Conservation (phyloP, 2,797 vertebrate genomes). For the Kryptopterus vitreolus region DNA sequence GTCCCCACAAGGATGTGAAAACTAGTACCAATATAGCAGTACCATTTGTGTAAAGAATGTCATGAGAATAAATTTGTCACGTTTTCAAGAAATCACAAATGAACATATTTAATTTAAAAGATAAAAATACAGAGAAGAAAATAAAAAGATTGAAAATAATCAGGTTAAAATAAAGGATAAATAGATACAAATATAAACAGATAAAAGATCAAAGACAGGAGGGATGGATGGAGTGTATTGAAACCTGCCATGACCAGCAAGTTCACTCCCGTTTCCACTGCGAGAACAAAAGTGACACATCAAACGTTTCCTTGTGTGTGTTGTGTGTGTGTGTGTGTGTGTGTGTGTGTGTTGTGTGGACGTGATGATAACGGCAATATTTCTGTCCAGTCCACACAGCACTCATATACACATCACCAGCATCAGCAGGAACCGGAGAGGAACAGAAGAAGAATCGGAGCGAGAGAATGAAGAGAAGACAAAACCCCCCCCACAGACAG, state of each 20-base stretch:
- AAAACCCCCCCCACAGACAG: no score
- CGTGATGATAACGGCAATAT: slow-evolving; percentile 25
- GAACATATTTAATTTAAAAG: no score
- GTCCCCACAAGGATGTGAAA: not conserved
- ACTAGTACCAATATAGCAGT: no score
- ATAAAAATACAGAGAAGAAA: no score
- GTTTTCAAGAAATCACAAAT: no score
- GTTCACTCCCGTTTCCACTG: not conserved
- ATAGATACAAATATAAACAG: no score
- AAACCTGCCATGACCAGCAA: not conserved
- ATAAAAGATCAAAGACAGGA: no score
- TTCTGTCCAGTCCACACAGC: slow-evolving; percentile 38
- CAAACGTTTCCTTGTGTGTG: slow-evolving; percentile 21
- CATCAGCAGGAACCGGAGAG: not conserved
- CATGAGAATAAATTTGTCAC: no score
- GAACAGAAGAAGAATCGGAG: not conserved
- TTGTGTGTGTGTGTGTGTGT: slow-evolving; percentile 23
- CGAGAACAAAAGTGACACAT: slow-evolving; percentile 33
- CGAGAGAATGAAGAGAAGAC: not conserved
- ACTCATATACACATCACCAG: slow-evolving; percentile 19
- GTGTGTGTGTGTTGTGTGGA: slow-evolving; percentile 21
- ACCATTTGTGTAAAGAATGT: no score
- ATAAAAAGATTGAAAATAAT: no score
- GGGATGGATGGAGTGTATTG: not conserved
- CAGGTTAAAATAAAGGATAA: no score